phyloP scores from a whole-genome alignment of 2,113 vertebrate genomes.

The Tachycineta bicolor region DNA sequence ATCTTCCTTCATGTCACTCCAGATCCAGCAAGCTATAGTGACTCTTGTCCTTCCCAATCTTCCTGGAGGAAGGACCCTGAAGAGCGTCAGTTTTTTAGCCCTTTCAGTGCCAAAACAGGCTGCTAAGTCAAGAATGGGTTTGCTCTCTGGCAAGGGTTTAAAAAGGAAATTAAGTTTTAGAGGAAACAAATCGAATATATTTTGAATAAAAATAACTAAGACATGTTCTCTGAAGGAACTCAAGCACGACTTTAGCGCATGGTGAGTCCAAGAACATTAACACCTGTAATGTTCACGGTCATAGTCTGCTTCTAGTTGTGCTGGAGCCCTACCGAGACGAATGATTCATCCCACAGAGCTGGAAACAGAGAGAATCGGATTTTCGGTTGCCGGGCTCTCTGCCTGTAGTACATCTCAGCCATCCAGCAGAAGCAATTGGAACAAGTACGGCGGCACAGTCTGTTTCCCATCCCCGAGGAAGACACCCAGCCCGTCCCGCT shows the following conservation, averaged over 20 bases:
- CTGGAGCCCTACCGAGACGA: not conserved
- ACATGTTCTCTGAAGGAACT: not conserved
- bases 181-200: not conserved
- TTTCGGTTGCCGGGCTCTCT: not conserved
- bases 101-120: not conserved
- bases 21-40: not conserved
- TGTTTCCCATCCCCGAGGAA: not conserved
- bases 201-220: not conserved
- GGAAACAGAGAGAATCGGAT: not conserved
- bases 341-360: not conserved
- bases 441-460: no score
- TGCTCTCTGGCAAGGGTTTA: not conserved
- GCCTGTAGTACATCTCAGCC: no score
- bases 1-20: not conserved
- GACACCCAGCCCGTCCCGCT: not conserved
- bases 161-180: not conserved
- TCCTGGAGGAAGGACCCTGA: not conserved
- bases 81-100: not conserved
- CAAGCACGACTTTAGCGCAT: rapidly evolving
- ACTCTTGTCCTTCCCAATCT: not conserved
- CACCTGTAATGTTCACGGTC: not conserved
- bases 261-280: no score
- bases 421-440: not conserved
- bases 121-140: not conserved
- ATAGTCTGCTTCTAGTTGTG: rapidly evolving